Conservation (phyloP, 1,140 invertebrate genomes). For the Achroia grisella region DNA sequence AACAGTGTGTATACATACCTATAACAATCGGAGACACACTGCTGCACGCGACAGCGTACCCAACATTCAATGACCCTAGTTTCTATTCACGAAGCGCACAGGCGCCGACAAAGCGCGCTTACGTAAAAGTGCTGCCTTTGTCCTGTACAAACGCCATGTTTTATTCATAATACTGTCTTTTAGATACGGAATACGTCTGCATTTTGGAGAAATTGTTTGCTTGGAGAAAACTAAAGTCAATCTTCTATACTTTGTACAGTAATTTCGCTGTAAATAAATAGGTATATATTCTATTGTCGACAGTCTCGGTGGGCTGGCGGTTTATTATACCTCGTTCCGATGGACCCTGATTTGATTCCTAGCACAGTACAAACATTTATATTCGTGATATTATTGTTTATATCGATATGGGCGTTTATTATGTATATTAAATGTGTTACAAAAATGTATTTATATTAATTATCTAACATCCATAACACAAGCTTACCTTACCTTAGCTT, state of each 20-base stretch:
- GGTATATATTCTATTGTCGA: neutral
- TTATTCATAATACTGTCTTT: slow-evolving; percentile 46
- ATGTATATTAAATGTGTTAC: too few species aligned
- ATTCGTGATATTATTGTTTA: too few species aligned
- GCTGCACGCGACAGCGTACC: neutral
- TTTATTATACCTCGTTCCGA: too few species aligned
- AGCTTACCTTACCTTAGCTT: too few species aligned
- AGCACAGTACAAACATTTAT: too few species aligned
- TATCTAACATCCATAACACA: too few species aligned
- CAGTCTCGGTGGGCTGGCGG: too few species aligned
- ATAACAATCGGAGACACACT: neutral
- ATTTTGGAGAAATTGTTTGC: slow-evolving; percentile 4
- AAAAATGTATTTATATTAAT: too few species aligned
- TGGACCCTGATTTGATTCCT: too few species aligned
- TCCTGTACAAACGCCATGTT: slow-evolving; percentile 42
- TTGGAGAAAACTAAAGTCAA: slow-evolving; percentile 4
- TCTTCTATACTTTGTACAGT: neutral
- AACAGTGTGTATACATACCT: neutral
- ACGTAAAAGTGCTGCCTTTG: slow-evolving; percentile 27
- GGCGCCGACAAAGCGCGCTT: slow-evolving; percentile 22
- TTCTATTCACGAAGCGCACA: slow-evolving; percentile 15
- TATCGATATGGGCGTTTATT: too few species aligned
- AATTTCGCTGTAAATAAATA: neutral
- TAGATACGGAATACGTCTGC: slow-evolving; percentile 14
- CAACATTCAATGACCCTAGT: slow-evolving; percentile 13